phyloP scores from a whole-genome alignment of 2,113 vertebrate species.

The Epinephelus cyanopodus region DNA sequence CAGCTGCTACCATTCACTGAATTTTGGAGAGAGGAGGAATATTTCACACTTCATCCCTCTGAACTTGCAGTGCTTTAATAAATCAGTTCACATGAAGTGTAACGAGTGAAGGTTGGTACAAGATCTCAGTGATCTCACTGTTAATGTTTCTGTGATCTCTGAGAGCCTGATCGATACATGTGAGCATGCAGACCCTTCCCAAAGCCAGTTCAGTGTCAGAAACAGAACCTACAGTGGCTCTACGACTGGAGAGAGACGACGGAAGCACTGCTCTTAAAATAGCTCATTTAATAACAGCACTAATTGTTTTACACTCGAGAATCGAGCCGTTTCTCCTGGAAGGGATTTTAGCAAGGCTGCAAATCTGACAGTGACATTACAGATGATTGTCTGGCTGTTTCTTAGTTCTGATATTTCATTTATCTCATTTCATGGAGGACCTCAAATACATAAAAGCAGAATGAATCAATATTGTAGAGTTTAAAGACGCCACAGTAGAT shows the following conservation, averaged over 20 bases:
- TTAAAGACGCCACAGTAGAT: too few relatives aligned
- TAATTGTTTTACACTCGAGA: neutral
- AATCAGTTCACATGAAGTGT: neutral
- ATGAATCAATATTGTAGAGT: too few relatives aligned
- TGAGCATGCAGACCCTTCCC: neutral
- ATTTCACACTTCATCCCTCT: constrained; percentile 24
- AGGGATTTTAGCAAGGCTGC: too few relatives aligned
- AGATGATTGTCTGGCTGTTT: too few relatives aligned
- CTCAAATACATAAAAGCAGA: too few relatives aligned
- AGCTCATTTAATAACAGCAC: neutral
- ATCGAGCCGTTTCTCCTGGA: too few relatives aligned
- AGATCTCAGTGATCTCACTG: neutral
- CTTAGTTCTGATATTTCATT: too few relatives aligned
- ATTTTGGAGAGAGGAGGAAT: neutral
- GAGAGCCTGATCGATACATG: neutral
- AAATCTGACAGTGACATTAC: too few relatives aligned
- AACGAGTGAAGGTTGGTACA: neutral
- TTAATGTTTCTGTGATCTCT: neutral
- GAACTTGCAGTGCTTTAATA: neutral
- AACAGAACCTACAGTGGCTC: neutral
- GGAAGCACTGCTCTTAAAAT: constrained; percentile 13
- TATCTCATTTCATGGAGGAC: too few relatives aligned
- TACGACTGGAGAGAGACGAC: neutral
- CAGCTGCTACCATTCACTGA: neutral
- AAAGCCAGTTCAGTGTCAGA: neutral